These are phyloP conservation scores for Oreortyx pictus DNA, from an alignment of 2,797 vertebrate species.

Conservation along the genomic window DNA sequence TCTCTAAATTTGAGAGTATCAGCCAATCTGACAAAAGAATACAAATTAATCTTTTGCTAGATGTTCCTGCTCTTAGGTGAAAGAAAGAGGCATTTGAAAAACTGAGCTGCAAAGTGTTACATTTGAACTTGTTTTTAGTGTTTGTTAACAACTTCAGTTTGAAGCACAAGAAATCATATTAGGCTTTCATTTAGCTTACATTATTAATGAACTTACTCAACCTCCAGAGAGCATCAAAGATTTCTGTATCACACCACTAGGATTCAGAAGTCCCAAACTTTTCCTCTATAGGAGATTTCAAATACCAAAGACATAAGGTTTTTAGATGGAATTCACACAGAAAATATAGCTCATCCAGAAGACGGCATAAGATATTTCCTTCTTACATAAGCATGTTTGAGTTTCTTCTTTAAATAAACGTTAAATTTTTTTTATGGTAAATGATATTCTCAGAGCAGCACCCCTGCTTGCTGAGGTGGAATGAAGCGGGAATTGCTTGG, in stretches of 20 bases:
- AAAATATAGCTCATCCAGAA: background rate
- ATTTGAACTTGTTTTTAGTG: background rate
- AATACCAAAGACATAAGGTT: background rate
- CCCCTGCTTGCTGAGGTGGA: fast-evolving
- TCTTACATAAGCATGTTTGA: background rate
- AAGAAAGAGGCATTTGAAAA: background rate
- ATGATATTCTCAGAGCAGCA: background rate
- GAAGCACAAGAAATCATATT: background rate
- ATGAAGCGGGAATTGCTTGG: background rate
- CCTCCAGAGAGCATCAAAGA: background rate
- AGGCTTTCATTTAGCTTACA: background rate
- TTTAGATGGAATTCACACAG: background rate
- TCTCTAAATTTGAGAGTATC: background rate
- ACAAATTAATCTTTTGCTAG: background rate
- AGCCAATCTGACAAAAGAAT: conserved; percentile 11
- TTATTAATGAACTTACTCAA: background rate
- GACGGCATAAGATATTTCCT: background rate
- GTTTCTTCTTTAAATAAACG: background rate
- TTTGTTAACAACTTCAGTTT: background rate
- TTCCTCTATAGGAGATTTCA: background rate
- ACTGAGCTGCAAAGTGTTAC: fast-evolving
- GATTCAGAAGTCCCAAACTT: background rate
- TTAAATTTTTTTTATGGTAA: background rate
- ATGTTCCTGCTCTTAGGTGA: background rate
- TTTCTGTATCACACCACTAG: background rate